Conservation (phyloP, 2,113 vertebrate species). For the Cryptomyrus ogoouensis region DNA sequence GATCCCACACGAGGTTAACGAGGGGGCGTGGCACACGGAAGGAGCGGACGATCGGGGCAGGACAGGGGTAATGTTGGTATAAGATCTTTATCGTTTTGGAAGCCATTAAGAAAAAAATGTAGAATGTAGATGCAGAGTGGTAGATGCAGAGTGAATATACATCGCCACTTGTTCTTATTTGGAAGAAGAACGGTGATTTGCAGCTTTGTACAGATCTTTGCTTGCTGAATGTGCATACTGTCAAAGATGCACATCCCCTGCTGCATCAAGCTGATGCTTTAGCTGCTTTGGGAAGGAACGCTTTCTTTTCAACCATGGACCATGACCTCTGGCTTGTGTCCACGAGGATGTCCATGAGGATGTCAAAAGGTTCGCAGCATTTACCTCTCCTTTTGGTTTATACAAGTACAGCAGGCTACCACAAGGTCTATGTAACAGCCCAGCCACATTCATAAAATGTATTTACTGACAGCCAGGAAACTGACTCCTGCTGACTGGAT, state of each 20-base stretch:
- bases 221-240: not conserved
- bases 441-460: not conserved
- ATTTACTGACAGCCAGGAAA: too few species aligned
- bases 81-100: too few species aligned
- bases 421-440: not conserved
- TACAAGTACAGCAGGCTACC: not conserved
- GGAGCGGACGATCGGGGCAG: too few species aligned
- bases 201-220: not conserved
- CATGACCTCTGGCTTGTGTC: not conserved
- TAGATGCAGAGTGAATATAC: not conserved
- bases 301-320: not conserved
- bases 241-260: not conserved
- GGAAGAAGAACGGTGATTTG: constrained; percentile 17
- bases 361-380: not conserved
- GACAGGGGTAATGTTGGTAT: too few species aligned
- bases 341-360: not conserved
- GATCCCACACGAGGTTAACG: too few species aligned
- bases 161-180: constrained; percentile 16
- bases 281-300: not conserved
- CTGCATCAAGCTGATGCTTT: not conserved
- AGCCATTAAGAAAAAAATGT: too few species aligned
- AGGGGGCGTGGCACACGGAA: too few species aligned
- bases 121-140: constrained; percentile 12
- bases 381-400: not conserved
- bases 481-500: too few species aligned